phyloP scores from a whole-genome alignment of 2,113 vertebrate species.

The Siniperca knerii region DNA sequence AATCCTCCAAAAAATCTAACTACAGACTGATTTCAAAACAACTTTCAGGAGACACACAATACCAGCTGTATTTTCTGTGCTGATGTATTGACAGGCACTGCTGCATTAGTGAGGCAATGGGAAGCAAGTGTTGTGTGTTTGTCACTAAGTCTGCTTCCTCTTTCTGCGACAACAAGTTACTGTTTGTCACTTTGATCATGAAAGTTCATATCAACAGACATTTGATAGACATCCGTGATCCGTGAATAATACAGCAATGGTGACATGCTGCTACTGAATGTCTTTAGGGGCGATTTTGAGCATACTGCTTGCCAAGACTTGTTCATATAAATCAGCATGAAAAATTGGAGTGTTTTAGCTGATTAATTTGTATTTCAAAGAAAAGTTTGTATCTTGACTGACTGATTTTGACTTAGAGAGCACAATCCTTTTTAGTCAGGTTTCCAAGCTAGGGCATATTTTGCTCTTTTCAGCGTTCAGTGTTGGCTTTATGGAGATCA shows the following conservation, averaged over 20 bases:
- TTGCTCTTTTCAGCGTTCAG: conserved; percentile 1
- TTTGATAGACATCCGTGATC: not conserved
- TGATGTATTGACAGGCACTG: conserved; percentile 1
- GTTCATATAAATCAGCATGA: not conserved
- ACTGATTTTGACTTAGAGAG: not conserved
- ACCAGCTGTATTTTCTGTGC: not conserved
- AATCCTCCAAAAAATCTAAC: too few relatives aligned
- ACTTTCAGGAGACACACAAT: not conserved
- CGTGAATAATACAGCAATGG: not conserved
- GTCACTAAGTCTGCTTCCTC: not conserved
- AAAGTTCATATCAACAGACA: conserved; percentile 9
- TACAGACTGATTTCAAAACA: too few relatives aligned
- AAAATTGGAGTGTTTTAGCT: not conserved
- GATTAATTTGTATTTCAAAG: conserved; percentile 21
- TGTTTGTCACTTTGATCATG: conserved; percentile 26
- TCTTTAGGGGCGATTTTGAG: not conserved
- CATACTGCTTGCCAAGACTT: not conserved
- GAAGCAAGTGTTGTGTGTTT: conserved; percentile 2
- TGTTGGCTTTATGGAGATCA: conserved; percentile 17
- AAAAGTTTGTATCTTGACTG: not conserved
- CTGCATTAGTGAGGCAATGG: conserved; percentile 4
- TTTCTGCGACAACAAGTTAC: not conserved
- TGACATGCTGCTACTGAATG: not conserved
- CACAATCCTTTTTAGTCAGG: not conserved
- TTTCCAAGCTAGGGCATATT: not conserved